Conservation (phyloP, 2,888 invertebrate genomes). For the Dorcus hopei region DNA sequence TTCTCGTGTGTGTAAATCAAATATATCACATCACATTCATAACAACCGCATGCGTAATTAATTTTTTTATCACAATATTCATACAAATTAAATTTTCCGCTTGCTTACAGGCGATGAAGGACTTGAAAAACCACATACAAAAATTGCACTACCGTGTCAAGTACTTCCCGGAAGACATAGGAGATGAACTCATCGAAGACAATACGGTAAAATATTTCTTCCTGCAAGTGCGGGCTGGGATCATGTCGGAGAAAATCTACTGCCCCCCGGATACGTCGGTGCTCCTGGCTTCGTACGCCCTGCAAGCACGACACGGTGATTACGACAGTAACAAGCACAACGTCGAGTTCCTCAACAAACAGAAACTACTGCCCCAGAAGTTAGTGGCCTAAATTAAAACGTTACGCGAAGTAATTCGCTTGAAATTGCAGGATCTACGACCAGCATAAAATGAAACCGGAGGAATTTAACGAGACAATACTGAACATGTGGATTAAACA, state of each 20-base stretch:
- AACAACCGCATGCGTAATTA: too few species aligned
- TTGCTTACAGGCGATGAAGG: slow-evolving; percentile 31
- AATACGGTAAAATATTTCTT: slow-evolving; percentile 93
- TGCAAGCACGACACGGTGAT: slow-evolving; percentile 96
- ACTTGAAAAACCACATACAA: slow-evolving; percentile 27
- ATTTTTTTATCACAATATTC: too few species aligned
- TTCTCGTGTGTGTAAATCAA: too few species aligned
- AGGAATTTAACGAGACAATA: slow-evolving; percentile 96
- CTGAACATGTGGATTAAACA: slow-evolving; percentile 98
- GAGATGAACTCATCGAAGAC: slow-evolving; percentile 97
- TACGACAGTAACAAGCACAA: slow-evolving; percentile 73
- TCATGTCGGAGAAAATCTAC: slow-evolving; percentile 95
- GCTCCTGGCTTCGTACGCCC: slow-evolving; percentile 93
- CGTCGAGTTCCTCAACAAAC: slow-evolving; percentile 57
- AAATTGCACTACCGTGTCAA: slow-evolving; percentile 72
- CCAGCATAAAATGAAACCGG: slow-evolving; percentile 94
- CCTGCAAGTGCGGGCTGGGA: slow-evolving; percentile 90
- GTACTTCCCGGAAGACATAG: slow-evolving; percentile 99
- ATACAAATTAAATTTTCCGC: too few species aligned
- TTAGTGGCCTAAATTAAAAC: slow-evolving; percentile 27
- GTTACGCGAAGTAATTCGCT: background rate
- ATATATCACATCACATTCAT: too few species aligned
- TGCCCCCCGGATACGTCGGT: slow-evolving; percentile 99
- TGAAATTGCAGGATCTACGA: slow-evolving; percentile 70
- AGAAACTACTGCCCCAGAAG: slow-evolving; percentile 88